A percentile compares a stretch with the other conserved stretches of the same genome.
phyloP scores from a whole-genome alignment of 2,113 vertebrate genomes.

The Mormoops blainvillei region DNA sequence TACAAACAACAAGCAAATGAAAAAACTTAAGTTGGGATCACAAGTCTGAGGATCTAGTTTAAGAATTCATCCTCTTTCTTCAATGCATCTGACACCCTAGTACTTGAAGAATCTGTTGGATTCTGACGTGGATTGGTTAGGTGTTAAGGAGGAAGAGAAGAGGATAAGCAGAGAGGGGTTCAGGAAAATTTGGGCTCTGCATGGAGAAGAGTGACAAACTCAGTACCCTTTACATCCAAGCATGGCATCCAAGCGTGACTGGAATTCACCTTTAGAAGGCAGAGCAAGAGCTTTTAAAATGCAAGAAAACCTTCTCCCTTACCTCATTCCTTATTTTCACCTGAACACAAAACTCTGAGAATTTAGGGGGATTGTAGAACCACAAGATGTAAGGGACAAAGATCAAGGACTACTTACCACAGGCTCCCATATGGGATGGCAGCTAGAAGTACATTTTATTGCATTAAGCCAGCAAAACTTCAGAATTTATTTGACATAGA shows the following conservation, averaged over 20 bases:
- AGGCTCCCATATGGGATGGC: neutral
- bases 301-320: no score
- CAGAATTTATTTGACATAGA: neutral
- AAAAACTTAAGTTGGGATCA: no score
- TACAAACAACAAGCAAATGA: neutral
- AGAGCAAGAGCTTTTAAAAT: neutral
- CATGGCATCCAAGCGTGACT: accelerated
- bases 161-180: neutral
- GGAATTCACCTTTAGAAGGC: neutral
- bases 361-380: neutral
- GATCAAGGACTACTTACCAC: neutral
- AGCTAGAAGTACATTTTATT: neutral
- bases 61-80: neutral
- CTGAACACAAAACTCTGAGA: neutral
- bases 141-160: neutral
- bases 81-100: neutral
- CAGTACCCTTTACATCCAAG: neutral
- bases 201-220: neutral
- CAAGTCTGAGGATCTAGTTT: neutral
- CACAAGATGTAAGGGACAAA: neutral
- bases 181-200: neutral
- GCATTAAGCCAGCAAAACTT: neutral
- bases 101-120: neutral
- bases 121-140: neutral
- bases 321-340: neutral